phyloP scores from a whole-genome alignment of 2,888 invertebrate species.

The Tinea pellionella region DNA sequence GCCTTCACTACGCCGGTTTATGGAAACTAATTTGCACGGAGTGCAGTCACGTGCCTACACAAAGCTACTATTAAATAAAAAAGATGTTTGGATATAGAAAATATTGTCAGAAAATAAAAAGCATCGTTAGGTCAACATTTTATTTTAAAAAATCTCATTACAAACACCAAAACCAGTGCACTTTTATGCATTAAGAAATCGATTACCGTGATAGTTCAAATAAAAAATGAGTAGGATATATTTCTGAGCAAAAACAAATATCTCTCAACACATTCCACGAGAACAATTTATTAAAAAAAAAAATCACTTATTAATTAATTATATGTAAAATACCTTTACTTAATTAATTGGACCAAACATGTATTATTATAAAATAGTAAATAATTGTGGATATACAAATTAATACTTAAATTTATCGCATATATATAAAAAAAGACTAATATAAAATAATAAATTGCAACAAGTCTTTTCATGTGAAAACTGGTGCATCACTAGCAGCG shows the following conservation, averaged over 20 bases:
- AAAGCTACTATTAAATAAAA: no score
- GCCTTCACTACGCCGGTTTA: no score
- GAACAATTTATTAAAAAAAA: neutral
- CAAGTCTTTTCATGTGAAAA: neutral
- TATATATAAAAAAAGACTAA: slow-evolving; percentile 14
- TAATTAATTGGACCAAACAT: slow-evolving; percentile 8
- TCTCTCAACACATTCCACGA: neutral
- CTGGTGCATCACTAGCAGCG: no score
- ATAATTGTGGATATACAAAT: no score
- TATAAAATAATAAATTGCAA: slow-evolving; percentile 16
- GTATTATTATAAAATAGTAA: neutral
- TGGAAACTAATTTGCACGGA: no score
- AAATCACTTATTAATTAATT: neutral
- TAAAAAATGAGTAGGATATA: neutral
- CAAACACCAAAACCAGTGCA: slow-evolving; percentile 66
- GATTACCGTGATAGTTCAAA: neutral
- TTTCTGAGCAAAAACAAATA: neutral
- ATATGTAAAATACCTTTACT: neutral
- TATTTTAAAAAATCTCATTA: slow-evolving; percentile 55
- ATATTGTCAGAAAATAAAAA: no score
- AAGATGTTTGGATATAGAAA: no score
- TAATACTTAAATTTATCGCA: neutral
- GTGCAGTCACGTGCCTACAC: no score
- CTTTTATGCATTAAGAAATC: slow-evolving; percentile 17
- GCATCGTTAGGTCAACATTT: slow-evolving; percentile 36